Conservation (phyloP, 1,140 invertebrate species). For the Stratiolaelaps scimitus region DNA sequence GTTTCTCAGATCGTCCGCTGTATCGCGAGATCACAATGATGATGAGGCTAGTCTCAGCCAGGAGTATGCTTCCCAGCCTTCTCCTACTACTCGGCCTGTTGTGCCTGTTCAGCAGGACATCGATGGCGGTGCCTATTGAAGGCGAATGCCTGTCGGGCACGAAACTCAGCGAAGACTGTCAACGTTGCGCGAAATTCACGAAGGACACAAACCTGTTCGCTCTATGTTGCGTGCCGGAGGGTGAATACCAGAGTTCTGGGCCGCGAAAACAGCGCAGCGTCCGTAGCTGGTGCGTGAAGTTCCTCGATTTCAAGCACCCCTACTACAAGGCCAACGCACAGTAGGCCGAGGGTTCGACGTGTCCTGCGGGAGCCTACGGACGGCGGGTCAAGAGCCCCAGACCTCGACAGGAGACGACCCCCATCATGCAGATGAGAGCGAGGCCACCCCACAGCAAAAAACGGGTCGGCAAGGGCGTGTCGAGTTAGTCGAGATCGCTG, state of each 20-base stretch:
- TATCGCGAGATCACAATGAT: too few species aligned
- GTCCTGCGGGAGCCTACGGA: too few species aligned
- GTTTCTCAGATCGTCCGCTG: too few species aligned
- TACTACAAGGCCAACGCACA: conserved; percentile 2
- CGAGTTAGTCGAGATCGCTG: too few species aligned
- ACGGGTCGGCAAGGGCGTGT: too few species aligned
- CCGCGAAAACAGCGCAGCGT: conserved; percentile 5
- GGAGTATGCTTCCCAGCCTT: too few species aligned
- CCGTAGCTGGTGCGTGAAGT: conserved; percentile 17
- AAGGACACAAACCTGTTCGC: not conserved
- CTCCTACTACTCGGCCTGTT: not conserved
- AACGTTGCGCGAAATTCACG: conserved; percentile 15
- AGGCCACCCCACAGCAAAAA: too few species aligned
- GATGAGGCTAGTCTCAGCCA: too few species aligned
- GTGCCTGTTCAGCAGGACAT: not conserved
- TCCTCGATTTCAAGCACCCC: conserved; percentile 2
- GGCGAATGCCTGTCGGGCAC: not conserved
- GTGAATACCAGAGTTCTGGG: not conserved
- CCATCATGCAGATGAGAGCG: too few species aligned
- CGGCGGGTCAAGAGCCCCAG: too few species aligned
- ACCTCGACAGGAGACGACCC: too few species aligned
- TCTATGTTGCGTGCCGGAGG: conserved; percentile 5
- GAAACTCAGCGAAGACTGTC: conserved; percentile 5
- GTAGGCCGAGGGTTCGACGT: not conserved
- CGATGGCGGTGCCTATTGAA: conserved; percentile 6